Evolutionary conservation across 2,888 invertebrate genomes (phyloP).

Genomic region (Campoletis raptor): DNA sequence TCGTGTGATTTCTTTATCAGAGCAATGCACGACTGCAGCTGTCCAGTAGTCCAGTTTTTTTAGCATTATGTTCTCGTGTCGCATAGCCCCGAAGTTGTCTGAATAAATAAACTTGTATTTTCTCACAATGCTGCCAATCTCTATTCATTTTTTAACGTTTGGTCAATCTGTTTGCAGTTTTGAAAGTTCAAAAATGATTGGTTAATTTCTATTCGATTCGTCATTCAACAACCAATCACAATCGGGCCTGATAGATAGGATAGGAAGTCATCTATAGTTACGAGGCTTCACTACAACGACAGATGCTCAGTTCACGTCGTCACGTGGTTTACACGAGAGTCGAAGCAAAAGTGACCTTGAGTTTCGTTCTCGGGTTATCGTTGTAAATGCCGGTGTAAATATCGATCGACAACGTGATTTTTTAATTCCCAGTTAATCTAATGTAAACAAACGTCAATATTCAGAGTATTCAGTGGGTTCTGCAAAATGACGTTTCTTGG

Average conservation of each 20-base stretch:
- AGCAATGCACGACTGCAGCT: constrained; percentile 56
- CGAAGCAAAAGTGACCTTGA: background rate
- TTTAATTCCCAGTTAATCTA: background rate
- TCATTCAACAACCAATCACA: background rate
- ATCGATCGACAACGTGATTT: background rate
- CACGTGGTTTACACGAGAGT: background rate
- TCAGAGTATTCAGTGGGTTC: background rate
- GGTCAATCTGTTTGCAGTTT: background rate
- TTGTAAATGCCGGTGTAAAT: background rate
- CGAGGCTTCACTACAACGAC: background rate
- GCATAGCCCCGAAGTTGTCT: background rate
- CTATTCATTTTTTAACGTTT: background rate
- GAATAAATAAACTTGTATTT: background rate
- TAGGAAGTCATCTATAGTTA: background rate
- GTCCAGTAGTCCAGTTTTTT: constrained; percentile 40
- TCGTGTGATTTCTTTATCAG: constrained; percentile 18
- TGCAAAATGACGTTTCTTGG: constrained; percentile 42
- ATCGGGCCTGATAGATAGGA: background rate
- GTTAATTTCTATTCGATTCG: background rate
- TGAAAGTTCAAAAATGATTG: background rate
- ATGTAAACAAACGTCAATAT: background rate
- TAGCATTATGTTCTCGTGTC: constrained; percentile 4
- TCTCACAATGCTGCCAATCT: background rate
- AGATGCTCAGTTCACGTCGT: background rate
- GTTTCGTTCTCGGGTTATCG: background rate